Evolutionary conservation across 2,113 vertebrate species (phyloP).

Genomic region (Bothrops jararaca): DNA sequence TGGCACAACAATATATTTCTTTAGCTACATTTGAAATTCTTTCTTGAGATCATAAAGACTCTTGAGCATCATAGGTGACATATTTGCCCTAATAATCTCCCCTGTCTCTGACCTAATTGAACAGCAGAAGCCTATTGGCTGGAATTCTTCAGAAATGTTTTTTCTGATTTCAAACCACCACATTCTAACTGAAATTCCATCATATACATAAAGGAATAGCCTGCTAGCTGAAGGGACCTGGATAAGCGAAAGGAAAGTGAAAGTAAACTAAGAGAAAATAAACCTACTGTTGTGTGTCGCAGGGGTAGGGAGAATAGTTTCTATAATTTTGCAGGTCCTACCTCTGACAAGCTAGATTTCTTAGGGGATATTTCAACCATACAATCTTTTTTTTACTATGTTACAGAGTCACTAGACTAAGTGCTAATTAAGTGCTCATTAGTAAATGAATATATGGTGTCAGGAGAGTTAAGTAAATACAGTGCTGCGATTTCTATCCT

Average conservation of each 20-base stretch:
- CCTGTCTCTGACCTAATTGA: background rate
- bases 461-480: background rate
- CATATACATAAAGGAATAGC: background rate
- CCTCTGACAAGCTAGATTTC: background rate
- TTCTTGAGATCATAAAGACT: conserved; percentile 8
- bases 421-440: background rate
- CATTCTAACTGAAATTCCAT: conserved; percentile 32
- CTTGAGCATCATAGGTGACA: background rate
- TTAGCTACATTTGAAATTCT: background rate
- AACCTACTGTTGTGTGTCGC: background rate
- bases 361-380: background rate
- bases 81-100: background rate
- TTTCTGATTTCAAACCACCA: conserved; percentile 27
- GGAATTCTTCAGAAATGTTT: conserved; percentile 2
- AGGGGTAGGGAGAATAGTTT: background rate
- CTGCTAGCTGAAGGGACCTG: background rate
- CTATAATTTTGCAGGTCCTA: background rate
- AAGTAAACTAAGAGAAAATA: background rate
- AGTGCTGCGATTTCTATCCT: background rate
- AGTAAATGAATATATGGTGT: background rate
- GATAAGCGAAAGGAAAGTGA: background rate
- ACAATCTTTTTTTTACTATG: background rate
- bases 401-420: background rate
- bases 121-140: conserved; percentile 26
- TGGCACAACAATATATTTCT: background rate